Conservation (phyloP, 2,888 invertebrate genomes). For the Xestia ashworthii region DNA sequence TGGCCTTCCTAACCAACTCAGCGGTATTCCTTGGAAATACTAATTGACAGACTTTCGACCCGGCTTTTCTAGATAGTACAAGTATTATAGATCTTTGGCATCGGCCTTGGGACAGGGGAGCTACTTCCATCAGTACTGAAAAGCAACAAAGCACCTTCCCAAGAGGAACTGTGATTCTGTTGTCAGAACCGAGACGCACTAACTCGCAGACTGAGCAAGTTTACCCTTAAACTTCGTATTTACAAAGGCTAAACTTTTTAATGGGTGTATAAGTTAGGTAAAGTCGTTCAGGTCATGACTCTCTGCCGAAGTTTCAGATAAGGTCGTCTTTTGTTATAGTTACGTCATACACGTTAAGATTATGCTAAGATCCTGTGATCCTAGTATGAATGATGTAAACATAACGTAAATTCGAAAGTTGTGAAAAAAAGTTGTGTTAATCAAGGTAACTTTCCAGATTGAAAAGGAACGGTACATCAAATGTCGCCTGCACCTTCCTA, state of each 20-base stretch:
- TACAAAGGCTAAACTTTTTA: slow-evolving; percentile 72
- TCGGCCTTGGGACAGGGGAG: slow-evolving; percentile 8
- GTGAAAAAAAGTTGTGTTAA: too few relatives aligned
- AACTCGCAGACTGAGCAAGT: slow-evolving; percentile 55
- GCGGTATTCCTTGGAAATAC: background rate
- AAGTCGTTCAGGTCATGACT: slow-evolving; percentile 53
- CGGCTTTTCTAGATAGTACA: background rate
- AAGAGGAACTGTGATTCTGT: slow-evolving; percentile 52
- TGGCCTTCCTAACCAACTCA: background rate
- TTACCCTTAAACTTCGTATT: slow-evolving; percentile 64
- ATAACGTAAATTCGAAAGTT: background rate
- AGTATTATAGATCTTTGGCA: background rate
- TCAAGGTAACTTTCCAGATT: too few relatives aligned
- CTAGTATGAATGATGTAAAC: background rate
- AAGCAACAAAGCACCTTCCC: slow-evolving; percentile 45
- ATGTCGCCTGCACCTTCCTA: too few relatives aligned
- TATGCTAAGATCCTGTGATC: slow-evolving; percentile 7
- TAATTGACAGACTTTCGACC: background rate
- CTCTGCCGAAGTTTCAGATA: slow-evolving; percentile 47
- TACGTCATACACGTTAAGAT: slow-evolving; percentile 32
- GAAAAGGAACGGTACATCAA: too few relatives aligned
- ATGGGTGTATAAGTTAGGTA: slow-evolving; percentile 63
- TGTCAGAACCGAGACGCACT: slow-evolving; percentile 47
- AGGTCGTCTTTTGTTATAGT: slow-evolving; percentile 44
- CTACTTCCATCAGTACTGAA: slow-evolving; percentile 22